Percentiles rank a stretch among this genome's conserved stretches.
These are phyloP conservation scores for Hypselothyrea guttata DNA, from an alignment of 2,888 invertebrate genomes.

Conservation along the genomic window DNA sequence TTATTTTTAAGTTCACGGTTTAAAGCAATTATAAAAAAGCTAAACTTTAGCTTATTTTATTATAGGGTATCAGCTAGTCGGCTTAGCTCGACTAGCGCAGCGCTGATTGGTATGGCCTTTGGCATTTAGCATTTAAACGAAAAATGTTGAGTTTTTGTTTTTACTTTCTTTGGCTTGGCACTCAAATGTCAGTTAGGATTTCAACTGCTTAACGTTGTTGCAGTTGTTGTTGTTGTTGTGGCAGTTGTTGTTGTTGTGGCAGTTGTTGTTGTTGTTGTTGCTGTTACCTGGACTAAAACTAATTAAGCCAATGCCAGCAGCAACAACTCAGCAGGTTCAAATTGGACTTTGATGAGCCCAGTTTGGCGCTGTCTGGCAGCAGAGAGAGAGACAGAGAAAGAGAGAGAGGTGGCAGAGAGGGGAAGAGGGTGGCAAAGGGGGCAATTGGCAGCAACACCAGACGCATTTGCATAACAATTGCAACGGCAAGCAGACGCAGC, in stretches of 20 bases:
- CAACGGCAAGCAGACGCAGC: neutral
- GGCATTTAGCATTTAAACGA: slow-evolving; percentile 34
- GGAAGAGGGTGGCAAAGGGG: neutral
- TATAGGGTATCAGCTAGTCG: too few relatives aligned
- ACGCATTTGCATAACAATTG: slow-evolving; percentile 41
- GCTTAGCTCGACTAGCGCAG: neutral
- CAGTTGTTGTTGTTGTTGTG: slow-evolving; percentile 16
- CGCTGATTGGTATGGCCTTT: slow-evolving; percentile 20
- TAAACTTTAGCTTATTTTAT: too few relatives aligned
- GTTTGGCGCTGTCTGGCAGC: neutral
- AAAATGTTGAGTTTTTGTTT: slow-evolving; percentile 16
- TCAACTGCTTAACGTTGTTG: slow-evolving; percentile 10
- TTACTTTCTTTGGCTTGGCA: slow-evolving; percentile 43
- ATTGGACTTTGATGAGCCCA: slow-evolving; percentile 33
- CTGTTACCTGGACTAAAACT: slow-evolving; percentile 29
- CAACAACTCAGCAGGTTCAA: slow-evolving; percentile 11
- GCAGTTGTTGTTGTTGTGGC: slow-evolving; percentile 12
- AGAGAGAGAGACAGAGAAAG: too few relatives aligned
- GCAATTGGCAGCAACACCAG: slow-evolving; percentile 15
- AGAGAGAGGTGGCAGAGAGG: too few relatives aligned
- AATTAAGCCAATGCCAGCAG: slow-evolving; percentile 42
- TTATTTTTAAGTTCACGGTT: too few relatives aligned
- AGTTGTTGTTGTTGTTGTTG: slow-evolving; percentile 17
- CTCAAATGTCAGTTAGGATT: slow-evolving; percentile 63
- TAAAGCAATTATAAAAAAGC: too few relatives aligned